Conservation (phyloP, 2,888 invertebrate genomes). For the Sturmia bella region DNA sequence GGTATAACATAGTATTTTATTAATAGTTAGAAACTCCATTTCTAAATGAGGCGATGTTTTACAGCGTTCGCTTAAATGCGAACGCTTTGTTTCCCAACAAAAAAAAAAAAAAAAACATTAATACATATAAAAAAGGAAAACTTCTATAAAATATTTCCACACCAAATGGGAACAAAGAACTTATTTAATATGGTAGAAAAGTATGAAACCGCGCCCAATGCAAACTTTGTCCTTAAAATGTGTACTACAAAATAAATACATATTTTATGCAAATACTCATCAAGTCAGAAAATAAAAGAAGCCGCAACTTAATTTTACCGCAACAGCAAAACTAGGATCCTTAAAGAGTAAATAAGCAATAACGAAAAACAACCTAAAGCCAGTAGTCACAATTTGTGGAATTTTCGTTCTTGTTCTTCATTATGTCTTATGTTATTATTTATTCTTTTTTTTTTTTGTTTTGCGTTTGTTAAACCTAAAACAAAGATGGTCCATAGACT, state of each 20-base stretch:
- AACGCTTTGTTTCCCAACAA: not conserved
- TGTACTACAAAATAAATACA: slow-evolving; percentile 36
- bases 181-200: slow-evolving; percentile 17
- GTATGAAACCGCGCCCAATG: slow-evolving; percentile 50
- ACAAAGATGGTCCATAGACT: not conserved
- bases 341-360: slow-evolving; percentile 29
- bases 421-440: no score
- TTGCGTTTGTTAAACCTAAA: not conserved
- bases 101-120: no score
- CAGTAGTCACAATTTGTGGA: not conserved
- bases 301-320: slow-evolving; percentile 39
- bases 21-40: no score
- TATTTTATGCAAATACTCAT: slow-evolving; percentile 15
- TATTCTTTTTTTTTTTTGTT: no score
- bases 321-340: not conserved
- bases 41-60: no score
- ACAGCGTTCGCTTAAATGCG: not conserved
- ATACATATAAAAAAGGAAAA: slow-evolving; percentile 20
- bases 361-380: slow-evolving; percentile 20
- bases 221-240: slow-evolving; percentile 42
- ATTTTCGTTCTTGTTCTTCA: no score
- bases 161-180: slow-evolving; percentile 25
- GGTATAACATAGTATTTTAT: no score
- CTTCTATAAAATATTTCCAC: not conserved
- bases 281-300: slow-evolving; percentile 29